These are phyloP conservation scores for Drosophila dives DNA, from an alignment of 2,888 invertebrate species.

Conservation along the genomic window DNA sequence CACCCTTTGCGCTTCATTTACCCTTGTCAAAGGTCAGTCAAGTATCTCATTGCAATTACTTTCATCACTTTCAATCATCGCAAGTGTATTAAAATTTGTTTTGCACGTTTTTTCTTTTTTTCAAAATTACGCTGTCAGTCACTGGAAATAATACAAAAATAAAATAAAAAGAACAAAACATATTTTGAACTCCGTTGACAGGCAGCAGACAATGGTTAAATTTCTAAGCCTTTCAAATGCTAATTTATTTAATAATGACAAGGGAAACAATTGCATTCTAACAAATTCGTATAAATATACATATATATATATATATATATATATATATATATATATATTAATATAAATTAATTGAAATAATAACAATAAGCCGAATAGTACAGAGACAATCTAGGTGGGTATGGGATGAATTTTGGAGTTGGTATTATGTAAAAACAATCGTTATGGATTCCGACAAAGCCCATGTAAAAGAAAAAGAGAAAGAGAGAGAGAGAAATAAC, in stretches of 20 bases:
- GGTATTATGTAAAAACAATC: constrained; percentile 21
- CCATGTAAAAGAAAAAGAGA: not conserved
- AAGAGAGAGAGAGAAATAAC: not conserved
- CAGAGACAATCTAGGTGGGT: constrained; percentile 12
- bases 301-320: not conserved
- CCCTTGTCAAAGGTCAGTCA: not conserved
- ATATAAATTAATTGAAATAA: constrained; percentile 1
- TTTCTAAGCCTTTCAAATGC: constrained; percentile 25
- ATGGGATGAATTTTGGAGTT: not conserved
- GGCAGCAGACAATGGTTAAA: constrained; percentile 13
- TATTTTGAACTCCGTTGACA: constrained; percentile 24
- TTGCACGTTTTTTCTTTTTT: constrained; percentile 2
- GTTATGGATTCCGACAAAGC: not conserved
- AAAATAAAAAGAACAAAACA: constrained; percentile 12
- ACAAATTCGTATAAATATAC: not conserved
- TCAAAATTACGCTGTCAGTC: constrained; percentile 41
- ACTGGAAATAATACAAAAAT: constrained; percentile 12
- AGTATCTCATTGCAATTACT: not conserved
- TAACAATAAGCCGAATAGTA: constrained; percentile 1
- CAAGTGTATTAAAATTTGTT: not conserved
- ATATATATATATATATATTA: not conserved
- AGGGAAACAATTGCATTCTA: constrained; percentile 15
- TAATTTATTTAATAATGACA: constrained; percentile 44
- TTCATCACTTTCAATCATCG: not conserved
- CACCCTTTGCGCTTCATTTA: not conserved